Conservation (phyloP, 2,888 invertebrate genomes). For the Diplolepis rosae region DNA sequence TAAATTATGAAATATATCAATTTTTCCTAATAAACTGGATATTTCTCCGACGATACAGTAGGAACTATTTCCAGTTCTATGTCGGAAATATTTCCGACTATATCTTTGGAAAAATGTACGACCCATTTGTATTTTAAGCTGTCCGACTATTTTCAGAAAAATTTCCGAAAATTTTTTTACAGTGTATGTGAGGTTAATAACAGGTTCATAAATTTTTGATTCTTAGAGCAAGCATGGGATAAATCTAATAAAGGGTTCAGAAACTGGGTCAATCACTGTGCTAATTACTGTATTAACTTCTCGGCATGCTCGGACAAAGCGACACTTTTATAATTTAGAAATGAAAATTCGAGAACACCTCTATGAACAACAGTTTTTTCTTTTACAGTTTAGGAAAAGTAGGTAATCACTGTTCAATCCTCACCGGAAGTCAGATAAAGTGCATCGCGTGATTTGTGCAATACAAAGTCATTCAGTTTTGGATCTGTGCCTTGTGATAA, state of each 20-base stretch:
- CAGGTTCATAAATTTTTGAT: neutral
- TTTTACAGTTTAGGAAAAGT: neutral
- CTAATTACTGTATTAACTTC: neutral
- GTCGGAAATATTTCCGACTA: too few species aligned
- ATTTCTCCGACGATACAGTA: too few species aligned
- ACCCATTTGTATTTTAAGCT: too few species aligned
- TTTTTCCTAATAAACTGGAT: too few species aligned
- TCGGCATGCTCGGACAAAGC: neutral
- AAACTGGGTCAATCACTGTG: neutral
- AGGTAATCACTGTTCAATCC: neutral
- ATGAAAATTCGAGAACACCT: neutral
- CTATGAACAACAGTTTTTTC: neutral
- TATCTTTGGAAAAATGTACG: too few species aligned
- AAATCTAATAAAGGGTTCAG: neutral
- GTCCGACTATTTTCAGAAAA: too few species aligned
- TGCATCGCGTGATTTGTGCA: neutral
- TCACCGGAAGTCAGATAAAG: neutral
- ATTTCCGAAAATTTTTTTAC: too few species aligned
- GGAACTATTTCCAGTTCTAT: too few species aligned
- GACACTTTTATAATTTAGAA: neutral
- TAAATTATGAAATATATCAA: too few species aligned
- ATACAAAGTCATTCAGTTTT: neutral
- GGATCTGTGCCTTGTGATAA: neutral
- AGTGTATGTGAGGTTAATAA: constrained; percentile 30
- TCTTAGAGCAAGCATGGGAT: too few species aligned